Evolutionary conservation across 2,113 vertebrate genomes (phyloP).

Genomic region (Galemys pyrenaicus): DNA sequence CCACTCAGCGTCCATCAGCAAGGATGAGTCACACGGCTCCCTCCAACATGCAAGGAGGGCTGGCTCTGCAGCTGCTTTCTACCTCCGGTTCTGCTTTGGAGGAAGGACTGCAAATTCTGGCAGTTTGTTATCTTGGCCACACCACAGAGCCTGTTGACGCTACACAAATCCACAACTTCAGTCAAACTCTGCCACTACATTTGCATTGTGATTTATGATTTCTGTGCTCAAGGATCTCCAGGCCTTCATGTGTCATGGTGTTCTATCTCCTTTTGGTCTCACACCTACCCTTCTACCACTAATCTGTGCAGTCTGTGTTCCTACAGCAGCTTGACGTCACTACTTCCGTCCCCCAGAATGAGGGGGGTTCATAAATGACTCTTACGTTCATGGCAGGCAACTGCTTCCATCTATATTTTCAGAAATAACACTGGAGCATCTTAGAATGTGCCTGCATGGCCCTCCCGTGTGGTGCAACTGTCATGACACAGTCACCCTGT

Average conservation of each 20-base stretch:
- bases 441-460: background rate
- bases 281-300: background rate
- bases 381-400: background rate
- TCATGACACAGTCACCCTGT: conserved; percentile 24
- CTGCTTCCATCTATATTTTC: background rate
- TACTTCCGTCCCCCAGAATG: background rate
- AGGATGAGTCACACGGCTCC: background rate
- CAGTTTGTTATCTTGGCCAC: background rate
- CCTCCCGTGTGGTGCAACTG: background rate
- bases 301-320: background rate
- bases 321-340: background rate
- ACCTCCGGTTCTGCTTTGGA: background rate
- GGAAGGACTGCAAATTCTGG: background rate
- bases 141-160: background rate
- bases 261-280: background rate
- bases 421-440: background rate
- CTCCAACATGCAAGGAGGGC: background rate
- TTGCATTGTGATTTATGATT: background rate
- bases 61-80: background rate
- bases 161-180: background rate
- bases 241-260: background rate
- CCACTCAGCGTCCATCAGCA: background rate
- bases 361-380: background rate
- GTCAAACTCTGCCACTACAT: background rate
- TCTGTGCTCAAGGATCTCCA: background rate